A percentile compares a stretch with the other conserved stretches of the same genome.
Evolutionary conservation across 2,797 vertebrate species (phyloP).

Genomic region (Gephyroberyx darwinii): DNA sequence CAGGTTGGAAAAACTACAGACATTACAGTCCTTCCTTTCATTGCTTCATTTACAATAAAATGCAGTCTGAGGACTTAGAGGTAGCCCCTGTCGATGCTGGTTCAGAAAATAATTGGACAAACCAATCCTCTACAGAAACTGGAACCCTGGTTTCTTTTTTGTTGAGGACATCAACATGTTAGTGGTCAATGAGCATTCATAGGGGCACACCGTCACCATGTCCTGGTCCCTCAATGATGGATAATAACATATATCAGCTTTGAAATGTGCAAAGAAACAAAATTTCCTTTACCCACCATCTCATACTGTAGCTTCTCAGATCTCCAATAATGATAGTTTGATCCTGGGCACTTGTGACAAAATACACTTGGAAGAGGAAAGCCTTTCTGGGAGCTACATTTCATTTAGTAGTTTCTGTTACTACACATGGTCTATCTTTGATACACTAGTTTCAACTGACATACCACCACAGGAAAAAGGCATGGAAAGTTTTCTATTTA

Average conservation of each 20-base stretch:
- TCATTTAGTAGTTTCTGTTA: slow-evolving; percentile 44
- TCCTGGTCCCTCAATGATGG: slow-evolving; percentile 48
- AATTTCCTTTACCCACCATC: slow-evolving; percentile 5
- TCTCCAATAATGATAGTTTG: slow-evolving; percentile 59
- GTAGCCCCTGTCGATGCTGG: slow-evolving; percentile 61
- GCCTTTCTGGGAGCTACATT: slow-evolving; percentile 64
- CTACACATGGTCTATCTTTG: slow-evolving; percentile 44
- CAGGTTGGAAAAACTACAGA: slow-evolving; percentile 48
- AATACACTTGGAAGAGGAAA: slow-evolving; percentile 64
- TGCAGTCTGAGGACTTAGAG: slow-evolving; percentile 56
- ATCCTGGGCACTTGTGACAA: slow-evolving; percentile 81
- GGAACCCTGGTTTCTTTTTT: slow-evolving; percentile 61
- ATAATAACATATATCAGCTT: slow-evolving; percentile 26
- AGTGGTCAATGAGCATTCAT: not conserved
- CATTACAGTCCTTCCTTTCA: slow-evolving; percentile 35
- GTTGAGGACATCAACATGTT: slow-evolving; percentile 43
- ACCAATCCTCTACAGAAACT: slow-evolving; percentile 28
- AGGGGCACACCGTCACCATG: slow-evolving; percentile 8
- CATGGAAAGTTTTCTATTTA: slow-evolving; percentile 42
- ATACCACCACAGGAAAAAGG: slow-evolving; percentile 37
- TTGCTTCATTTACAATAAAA: slow-evolving; percentile 42
- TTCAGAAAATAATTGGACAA: slow-evolving; percentile 43
- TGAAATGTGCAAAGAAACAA: slow-evolving; percentile 64
- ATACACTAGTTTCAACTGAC: slow-evolving; percentile 49
- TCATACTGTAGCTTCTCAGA: slow-evolving; percentile 21